Conservation (phyloP, 1,140 invertebrate genomes). For the Cydia strobilella region DNA sequence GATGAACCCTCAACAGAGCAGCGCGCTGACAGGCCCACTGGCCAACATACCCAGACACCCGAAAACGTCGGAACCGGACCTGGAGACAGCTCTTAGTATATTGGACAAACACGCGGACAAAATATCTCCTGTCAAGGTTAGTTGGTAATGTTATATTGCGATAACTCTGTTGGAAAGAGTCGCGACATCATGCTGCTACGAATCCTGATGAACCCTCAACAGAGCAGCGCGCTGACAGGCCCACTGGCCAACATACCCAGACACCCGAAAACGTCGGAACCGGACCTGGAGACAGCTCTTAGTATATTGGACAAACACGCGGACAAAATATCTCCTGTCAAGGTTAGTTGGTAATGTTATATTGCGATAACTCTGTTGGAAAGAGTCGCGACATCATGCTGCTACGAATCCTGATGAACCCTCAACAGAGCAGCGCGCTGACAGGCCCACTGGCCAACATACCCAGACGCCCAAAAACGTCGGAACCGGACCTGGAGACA, state of each 20-base stretch:
- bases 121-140: constrained; percentile 88
- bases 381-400: too few relatives aligned
- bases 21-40: constrained; percentile 62
- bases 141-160: constrained; percentile 61
- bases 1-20: constrained; percentile 82
- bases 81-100: constrained; percentile 89
- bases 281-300: constrained; percentile 90
- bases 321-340: constrained; percentile 88
- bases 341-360: too few relatives aligned
- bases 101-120: constrained; percentile 90
- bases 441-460: too few relatives aligned
- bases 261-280: constrained; percentile 79
- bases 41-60: constrained; percentile 65
- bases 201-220: constrained; percentile 83
- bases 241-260: constrained; percentile 61
- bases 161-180: constrained; percentile 70
- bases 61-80: constrained; percentile 83
- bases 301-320: constrained; percentile 90
- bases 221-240: constrained; percentile 65
- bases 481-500: too few relatives aligned
- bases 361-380: too few relatives aligned
- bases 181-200: constrained; percentile 84
- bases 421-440: too few relatives aligned
- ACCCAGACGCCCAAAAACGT: too few relatives aligned
- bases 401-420: too few relatives aligned